Conservation (phyloP, 2,113 vertebrate species). For the Myiozetetes cayanensis region DNA sequence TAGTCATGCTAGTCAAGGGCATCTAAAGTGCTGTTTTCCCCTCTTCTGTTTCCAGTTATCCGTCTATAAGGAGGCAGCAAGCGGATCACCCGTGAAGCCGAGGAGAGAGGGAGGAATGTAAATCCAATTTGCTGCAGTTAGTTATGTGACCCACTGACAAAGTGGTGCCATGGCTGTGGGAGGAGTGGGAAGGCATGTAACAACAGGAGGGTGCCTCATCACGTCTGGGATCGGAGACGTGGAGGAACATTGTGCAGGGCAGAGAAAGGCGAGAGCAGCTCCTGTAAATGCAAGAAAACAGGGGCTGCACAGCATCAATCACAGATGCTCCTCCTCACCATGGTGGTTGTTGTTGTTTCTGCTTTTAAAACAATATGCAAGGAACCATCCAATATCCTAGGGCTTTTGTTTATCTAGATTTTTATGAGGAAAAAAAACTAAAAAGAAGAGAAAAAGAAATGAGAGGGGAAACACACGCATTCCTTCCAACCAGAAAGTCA, state of each 20-base stretch:
- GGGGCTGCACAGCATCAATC: fast-evolving
- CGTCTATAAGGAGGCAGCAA: neutral
- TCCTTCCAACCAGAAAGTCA: constrained; percentile 70
- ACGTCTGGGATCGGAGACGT: neutral
- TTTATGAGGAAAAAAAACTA: constrained; percentile 36
- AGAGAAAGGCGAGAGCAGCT: neutral
- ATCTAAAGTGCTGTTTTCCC: neutral
- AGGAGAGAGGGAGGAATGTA: neutral
- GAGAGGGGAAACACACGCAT: constrained; percentile 51
- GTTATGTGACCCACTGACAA: neutral
- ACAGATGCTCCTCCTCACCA: neutral
- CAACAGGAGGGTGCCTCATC: neutral
- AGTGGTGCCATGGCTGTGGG: neutral
- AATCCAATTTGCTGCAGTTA: neutral
- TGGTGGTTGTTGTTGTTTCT: constrained; percentile 39
- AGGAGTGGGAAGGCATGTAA: neutral
- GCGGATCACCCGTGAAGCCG: neutral
- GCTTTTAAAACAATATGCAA: constrained; percentile 64
- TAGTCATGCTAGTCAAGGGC: neutral
- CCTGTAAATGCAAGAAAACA: neutral
- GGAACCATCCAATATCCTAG: constrained; percentile 67
- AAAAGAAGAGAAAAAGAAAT: constrained; percentile 7
- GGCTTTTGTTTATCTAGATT: constrained; percentile 70
- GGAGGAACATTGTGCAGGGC: neutral
- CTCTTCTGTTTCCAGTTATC: neutral